A percentile compares a stretch with the other conserved stretches of the same genome.
These are phyloP conservation scores for Maniola hyperantus DNA, from an alignment of 2,888 invertebrate genomes.

Conservation along the genomic window DNA sequence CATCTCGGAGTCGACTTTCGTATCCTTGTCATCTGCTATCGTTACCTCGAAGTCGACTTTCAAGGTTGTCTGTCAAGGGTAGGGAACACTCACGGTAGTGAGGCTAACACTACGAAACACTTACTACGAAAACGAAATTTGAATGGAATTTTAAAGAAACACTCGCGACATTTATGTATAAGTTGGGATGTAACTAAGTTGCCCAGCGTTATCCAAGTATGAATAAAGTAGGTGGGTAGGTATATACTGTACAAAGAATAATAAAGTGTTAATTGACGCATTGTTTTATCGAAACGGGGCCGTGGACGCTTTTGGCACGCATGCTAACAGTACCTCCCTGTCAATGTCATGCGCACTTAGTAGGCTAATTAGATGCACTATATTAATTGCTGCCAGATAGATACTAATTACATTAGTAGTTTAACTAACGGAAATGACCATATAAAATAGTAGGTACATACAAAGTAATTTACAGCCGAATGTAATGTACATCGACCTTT, in stretches of 20 bases:
- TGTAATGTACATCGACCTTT: no score
- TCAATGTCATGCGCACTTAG: constrained; percentile 56
- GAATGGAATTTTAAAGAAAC: no score
- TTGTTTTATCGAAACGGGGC: constrained; percentile 54
- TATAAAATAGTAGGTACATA: no score
- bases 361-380: constrained; percentile 49
- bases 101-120: no score
- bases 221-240: no score
- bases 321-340: constrained; percentile 61
- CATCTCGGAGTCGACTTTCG: no score
- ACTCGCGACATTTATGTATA: not conserved
- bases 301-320: constrained; percentile 60
- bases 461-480: no score
- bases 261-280: constrained; percentile 67
- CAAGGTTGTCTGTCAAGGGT: no score
- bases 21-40: no score
- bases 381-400: constrained; percentile 34
- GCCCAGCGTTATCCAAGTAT: constrained; percentile 27
- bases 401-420: constrained; percentile 24
- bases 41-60: no score
- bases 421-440: not conserved
- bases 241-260: constrained; percentile 70
- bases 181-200: not conserved
- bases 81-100: no score
- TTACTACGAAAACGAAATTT: no score